Evolutionary conservation across 92 coral and sea anemone genomes (phyloP), one percentile per base, ranked within the genome.

Genomic region (Porites cylindrica): DNA sequence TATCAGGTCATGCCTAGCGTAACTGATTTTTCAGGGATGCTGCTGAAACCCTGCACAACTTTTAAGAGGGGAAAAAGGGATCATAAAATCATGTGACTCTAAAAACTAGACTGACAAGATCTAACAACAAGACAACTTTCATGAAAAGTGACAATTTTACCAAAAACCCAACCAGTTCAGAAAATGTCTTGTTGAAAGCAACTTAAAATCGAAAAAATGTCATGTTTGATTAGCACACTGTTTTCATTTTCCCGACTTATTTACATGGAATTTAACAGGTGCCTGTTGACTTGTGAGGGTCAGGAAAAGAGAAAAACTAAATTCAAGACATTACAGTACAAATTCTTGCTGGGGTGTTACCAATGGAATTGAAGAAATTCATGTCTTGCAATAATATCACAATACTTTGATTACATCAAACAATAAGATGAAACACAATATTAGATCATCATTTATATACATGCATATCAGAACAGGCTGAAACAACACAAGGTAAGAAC

Each of bases 351-450:
- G 19, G 14, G 68, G 77, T 67, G 23, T 58, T 54, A 70, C 78
- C 86, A 82, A 77, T 82, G 86, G 86, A 71, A 70, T 71, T 68
- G 69, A 70, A 26, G 24, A 19, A 70, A 70, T 82, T 63, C 78
- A 53, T 32, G 69, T 82, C 38, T 60, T 38, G 47, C 47, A 60
- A 70, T 60, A 62, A 56, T 70, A 58, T 70, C 70, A 13, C 18
- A 29, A 70, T n/a, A 72, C 58, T 58, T 26, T n/a, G 26, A 23
- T 70, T 71, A 70, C 69, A 63, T 32, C 59, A 24, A 51, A 70
- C 32, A 16, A 67, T 14, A 17, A 17, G 17, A 20, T 69, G 66
- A 81, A 69, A 54, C 18, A 64, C n/a, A 56, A 53, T 81, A 54
- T 23, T 38, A 20, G 26, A 32, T 1, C 11, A 24, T 3, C 16